Conservation (phyloP, 1,140 invertebrate species). For the Oryctes rhinoceros region DNA sequence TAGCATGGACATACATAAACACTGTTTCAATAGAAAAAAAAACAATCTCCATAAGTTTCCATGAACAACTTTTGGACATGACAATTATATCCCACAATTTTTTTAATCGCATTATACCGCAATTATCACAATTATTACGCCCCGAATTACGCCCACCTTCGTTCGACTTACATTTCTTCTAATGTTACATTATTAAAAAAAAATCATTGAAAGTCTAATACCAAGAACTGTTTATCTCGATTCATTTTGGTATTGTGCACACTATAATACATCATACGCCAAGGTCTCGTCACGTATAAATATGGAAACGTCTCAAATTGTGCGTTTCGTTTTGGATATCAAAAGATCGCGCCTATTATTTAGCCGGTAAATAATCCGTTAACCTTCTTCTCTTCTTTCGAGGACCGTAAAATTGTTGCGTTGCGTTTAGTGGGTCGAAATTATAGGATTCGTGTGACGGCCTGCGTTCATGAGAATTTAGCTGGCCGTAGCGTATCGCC, state of each 20-base stretch:
- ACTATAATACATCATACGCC: not conserved
- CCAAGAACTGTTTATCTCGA: not conserved
- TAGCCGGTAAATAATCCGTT: conserved; percentile 1
- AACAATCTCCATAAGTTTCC: too few species aligned
- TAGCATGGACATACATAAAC: too few species aligned
- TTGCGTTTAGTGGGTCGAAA: conserved; percentile 13
- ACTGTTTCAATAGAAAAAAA: too few species aligned
- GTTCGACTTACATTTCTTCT: not conserved
- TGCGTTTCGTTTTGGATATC: conserved; percentile 18
- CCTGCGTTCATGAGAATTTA: not conserved
- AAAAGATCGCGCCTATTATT: conserved; percentile 15
- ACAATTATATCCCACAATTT: too few species aligned
- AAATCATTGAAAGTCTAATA: conserved; percentile 13
- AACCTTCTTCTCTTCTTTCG: conserved; percentile 4
- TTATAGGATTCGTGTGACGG: conserved; percentile 4
- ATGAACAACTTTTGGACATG: too few species aligned
- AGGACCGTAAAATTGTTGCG: not conserved
- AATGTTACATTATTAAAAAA: not conserved
- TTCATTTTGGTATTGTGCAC: not conserved
- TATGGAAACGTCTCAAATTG: conserved; percentile 15
- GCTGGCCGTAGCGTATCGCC: too few species aligned
- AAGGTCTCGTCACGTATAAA: conserved; percentile 14
- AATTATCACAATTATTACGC: too few species aligned
- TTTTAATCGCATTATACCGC: too few species aligned
- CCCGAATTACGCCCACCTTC: too few species aligned